phyloP scores from a whole-genome alignment of 2,797 vertebrate species.

The Notolepis coatsorum region DNA sequence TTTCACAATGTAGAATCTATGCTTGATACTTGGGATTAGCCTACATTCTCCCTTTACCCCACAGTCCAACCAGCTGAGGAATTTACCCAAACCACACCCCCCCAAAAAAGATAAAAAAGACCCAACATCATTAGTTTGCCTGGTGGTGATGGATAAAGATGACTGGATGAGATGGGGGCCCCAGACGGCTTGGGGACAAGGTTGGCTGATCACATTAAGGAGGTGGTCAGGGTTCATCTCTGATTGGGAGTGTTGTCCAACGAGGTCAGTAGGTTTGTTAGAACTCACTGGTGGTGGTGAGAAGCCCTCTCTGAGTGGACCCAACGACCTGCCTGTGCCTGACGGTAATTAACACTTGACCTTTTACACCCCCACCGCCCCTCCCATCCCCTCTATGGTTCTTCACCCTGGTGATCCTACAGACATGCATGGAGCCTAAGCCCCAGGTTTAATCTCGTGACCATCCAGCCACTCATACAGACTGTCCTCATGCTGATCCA shows the following conservation, averaged over 20 bases:
- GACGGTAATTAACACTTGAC: conserved; percentile 68
- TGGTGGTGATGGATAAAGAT: conserved; percentile 18
- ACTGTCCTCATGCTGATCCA: conserved; percentile 37
- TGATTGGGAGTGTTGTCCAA: conserved; percentile 25
- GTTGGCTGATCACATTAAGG: conserved; percentile 50
- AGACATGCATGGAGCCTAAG: conserved; percentile 34
- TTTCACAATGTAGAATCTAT: background rate
- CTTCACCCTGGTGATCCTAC: conserved; percentile 16
- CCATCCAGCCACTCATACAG: conserved; percentile 27
- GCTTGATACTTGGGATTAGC: background rate
- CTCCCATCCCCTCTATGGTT: conserved; percentile 26
- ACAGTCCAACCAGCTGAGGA: no score
- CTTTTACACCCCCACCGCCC: conserved; percentile 44
- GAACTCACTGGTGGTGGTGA: conserved; percentile 32
- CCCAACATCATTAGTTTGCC: conserved; percentile 35
- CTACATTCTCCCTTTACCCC: no score
- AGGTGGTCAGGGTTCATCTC: conserved; percentile 26
- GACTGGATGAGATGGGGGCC: conserved; percentile 28
- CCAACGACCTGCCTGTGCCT: conserved; percentile 50
- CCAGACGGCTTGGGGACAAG: conserved; percentile 36
- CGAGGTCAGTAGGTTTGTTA: conserved; percentile 51
- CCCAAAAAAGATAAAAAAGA: conserved; percentile 43
- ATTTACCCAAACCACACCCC: conserved; percentile 21
- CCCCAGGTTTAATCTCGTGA: conserved; percentile 54
- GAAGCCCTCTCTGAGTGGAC: conserved; percentile 34